These are phyloP conservation scores for Vidua macroura DNA, from an alignment of 2,113 vertebrate genomes.

Conservation along the genomic window DNA sequence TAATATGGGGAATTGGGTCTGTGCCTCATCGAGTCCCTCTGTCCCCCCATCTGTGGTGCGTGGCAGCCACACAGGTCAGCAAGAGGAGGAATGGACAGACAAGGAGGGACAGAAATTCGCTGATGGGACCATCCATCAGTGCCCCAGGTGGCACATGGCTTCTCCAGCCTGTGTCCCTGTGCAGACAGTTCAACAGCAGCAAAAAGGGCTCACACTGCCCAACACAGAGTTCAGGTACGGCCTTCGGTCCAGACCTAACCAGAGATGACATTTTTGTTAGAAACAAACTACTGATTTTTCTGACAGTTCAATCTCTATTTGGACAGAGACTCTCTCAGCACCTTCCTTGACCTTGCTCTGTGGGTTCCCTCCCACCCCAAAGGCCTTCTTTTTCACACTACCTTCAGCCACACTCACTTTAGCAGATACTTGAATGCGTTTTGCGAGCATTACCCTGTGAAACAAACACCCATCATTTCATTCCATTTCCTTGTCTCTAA, in stretches of 20 bases:
- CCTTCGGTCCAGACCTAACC: not conserved
- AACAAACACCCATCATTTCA: conserved; percentile 68
- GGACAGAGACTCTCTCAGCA: not conserved
- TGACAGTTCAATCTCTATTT: not conserved
- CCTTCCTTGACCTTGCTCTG: not conserved
- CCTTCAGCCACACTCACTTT: conserved; percentile 17
- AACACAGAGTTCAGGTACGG: fast-evolving
- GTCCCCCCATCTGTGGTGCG: not conserved
- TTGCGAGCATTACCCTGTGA: conserved; percentile 53
- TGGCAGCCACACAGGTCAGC: fast-evolving
- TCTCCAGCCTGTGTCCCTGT: not conserved
- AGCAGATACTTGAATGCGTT: conserved; percentile 39
- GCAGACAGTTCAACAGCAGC: not conserved
- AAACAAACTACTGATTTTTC: not conserved
- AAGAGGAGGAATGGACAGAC: not conserved
- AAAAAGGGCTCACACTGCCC: not conserved
- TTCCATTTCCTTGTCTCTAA: conserved; percentile 72
- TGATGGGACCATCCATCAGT: not conserved
- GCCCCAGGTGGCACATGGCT: fast-evolving
- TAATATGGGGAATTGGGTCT: not conserved
- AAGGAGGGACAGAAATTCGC: not conserved
- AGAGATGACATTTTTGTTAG: not conserved
- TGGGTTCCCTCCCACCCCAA: not conserved
- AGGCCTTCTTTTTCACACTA: not conserved
- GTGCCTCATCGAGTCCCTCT: not conserved